Percentiles rank a stretch among this genome's conserved stretches.
Evolutionary conservation across 2,888 invertebrate genomes (phyloP).

Genomic region (Tholera decimalis): DNA sequence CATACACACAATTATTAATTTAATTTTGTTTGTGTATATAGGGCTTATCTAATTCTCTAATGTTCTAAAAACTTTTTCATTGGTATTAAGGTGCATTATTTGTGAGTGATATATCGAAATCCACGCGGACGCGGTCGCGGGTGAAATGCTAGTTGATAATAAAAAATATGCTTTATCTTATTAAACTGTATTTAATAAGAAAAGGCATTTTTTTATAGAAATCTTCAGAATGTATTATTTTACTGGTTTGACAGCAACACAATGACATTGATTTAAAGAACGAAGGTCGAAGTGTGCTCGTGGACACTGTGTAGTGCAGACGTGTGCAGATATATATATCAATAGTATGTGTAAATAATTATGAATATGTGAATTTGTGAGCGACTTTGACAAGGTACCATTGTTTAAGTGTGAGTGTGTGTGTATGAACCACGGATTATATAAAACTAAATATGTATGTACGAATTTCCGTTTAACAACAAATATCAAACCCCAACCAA

Average conservation of each 20-base stretch:
- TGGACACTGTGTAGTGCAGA: slow-evolving; percentile 17
- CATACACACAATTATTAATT: too few relatives aligned
- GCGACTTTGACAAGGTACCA: background rate
- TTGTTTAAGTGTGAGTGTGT: slow-evolving; percentile 7
- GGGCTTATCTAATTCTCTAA: too few relatives aligned
- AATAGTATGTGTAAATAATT: background rate
- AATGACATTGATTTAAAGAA: slow-evolving; percentile 12
- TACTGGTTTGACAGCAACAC: slow-evolving; percentile 21
- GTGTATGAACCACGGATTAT: background rate
- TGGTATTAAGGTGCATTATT: too few relatives aligned
- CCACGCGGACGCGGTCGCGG: too few relatives aligned
- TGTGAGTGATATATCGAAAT: too few relatives aligned
- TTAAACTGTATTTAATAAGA: too few relatives aligned
- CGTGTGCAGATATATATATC: slow-evolving; percentile 36
- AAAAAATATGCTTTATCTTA: too few relatives aligned
- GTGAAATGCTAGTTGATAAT: too few relatives aligned
- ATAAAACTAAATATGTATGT: background rate
- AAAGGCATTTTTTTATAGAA: background rate
- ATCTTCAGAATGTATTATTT: slow-evolving; percentile 2
- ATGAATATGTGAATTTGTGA: background rate
- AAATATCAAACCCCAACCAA: background rate
- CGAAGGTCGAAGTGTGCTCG: slow-evolving; percentile 23
- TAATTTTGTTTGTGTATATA: too few relatives aligned
- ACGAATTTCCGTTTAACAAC: background rate
- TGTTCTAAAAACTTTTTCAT: too few relatives aligned